Evolutionary conservation across 2,113 vertebrate genomes (phyloP).

Genomic region (Gallinago undulata): DNA sequence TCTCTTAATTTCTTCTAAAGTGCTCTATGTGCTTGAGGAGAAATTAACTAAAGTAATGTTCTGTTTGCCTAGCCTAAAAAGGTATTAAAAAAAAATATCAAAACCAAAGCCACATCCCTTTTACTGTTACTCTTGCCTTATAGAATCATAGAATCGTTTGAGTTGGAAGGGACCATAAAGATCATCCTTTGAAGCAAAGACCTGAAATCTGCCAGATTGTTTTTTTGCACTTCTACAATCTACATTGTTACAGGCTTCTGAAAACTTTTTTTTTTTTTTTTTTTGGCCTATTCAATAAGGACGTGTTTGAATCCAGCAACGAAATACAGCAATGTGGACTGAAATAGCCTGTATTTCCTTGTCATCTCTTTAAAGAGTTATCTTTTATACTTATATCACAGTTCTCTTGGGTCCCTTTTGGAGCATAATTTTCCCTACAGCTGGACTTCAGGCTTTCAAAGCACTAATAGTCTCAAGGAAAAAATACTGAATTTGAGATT

Average conservation of each 20-base stretch:
- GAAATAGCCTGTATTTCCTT: not conserved
- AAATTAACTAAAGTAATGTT: not conserved
- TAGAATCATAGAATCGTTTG: too few relatives aligned
- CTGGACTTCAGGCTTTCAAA: not conserved
- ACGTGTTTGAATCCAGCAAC: not conserved
- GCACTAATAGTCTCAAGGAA: not conserved
- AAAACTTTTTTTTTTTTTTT: not conserved
- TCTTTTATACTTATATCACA: not conserved
- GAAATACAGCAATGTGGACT: not conserved
- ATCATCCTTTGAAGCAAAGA: not conserved
- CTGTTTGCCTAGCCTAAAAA: not conserved
- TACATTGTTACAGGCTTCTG: not conserved
- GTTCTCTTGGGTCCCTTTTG: not conserved
- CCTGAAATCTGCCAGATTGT: not conserved
- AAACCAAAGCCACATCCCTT: not conserved
- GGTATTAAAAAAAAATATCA: not conserved
- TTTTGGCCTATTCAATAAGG: not conserved
- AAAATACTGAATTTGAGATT: not conserved
- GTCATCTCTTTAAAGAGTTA: not conserved
- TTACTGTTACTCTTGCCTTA: not conserved
- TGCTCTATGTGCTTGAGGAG: not conserved
- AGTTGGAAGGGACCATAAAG: too few relatives aligned
- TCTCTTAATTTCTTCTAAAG: not conserved
- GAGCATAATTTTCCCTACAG: not conserved
- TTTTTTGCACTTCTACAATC: not conserved